Conservation (phyloP, 2,888 invertebrate genomes). For the Amiota minor region DNA sequence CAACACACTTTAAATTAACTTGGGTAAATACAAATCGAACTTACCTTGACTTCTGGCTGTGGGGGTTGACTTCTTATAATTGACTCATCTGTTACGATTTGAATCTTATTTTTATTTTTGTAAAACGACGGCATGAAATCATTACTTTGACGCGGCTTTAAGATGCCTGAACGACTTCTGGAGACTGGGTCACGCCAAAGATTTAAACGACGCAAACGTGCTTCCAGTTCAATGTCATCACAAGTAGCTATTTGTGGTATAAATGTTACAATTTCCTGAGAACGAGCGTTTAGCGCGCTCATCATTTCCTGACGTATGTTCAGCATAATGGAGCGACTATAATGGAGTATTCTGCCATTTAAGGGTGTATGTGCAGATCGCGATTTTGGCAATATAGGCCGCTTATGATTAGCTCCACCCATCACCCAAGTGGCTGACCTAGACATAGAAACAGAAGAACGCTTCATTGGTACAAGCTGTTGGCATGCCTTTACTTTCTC, state of each 20-base stretch:
- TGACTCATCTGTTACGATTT: constrained; percentile 60
- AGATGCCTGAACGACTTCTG: constrained; percentile 27
- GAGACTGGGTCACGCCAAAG: constrained; percentile 52
- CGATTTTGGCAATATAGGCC: constrained; percentile 17
- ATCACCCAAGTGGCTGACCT: constrained; percentile 31
- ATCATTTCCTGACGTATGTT: constrained; percentile 64
- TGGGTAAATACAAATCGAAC: constrained; percentile 17
- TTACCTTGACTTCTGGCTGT: constrained; percentile 64
- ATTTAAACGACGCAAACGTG: constrained; percentile 60
- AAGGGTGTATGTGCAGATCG: constrained; percentile 39
- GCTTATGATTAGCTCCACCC: neutral
- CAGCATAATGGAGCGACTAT: constrained; percentile 58
- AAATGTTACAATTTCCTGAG: constrained; percentile 47
- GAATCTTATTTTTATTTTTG: constrained; percentile 62
- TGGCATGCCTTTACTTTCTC: neutral
- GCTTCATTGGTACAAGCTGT: constrained; percentile 18
- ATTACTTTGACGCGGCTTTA: constrained; percentile 33
- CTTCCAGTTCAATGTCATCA: constrained; percentile 67
- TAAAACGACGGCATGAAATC: constrained; percentile 55
- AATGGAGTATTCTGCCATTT: constrained; percentile 44
- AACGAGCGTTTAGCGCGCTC: constrained; percentile 47
- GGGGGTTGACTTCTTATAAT: constrained; percentile 68
- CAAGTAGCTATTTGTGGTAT: constrained; percentile 65
- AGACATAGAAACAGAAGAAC: constrained; percentile 29
- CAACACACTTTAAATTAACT: too few species aligned